Percentiles rank a stretch among this genome's conserved stretches.
phyloP scores from a whole-genome alignment of 2,113 vertebrate genomes.

The Propithecus coquereli region DNA sequence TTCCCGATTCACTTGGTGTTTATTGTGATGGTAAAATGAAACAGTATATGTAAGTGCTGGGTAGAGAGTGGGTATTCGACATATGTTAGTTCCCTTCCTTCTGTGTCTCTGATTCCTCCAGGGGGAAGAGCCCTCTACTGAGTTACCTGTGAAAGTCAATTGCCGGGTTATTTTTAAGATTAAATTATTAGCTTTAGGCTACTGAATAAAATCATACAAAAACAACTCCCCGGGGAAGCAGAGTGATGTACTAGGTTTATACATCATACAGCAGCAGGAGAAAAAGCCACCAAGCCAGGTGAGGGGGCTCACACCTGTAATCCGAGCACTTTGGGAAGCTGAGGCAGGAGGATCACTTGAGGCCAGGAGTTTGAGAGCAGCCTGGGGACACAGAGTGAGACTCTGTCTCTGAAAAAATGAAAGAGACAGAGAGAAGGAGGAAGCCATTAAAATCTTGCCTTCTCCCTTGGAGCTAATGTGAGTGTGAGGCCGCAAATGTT shows the following conservation, averaged over 20 bases:
- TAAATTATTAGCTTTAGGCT: conserved; percentile 61
- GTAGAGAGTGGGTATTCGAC: too few species aligned
- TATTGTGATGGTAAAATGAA: background rate
- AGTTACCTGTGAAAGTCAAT: background rate
- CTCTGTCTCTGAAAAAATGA: background rate
- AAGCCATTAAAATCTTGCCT: background rate
- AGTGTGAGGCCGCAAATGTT: background rate
- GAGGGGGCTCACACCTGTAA: background rate
- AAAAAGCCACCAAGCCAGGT: background rate
- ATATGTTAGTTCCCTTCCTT: background rate
- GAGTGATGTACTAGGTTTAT: conserved; percentile 56
- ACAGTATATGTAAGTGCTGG: background rate
- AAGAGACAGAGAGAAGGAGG: too few species aligned
- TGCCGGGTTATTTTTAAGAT: conserved; percentile 64
- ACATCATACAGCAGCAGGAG: conserved; percentile 47
- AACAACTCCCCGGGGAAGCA: conserved; percentile 51
- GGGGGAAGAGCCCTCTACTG: background rate
- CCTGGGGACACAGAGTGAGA: background rate
- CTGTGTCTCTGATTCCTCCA: background rate
- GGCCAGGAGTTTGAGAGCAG: background rate
- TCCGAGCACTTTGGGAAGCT: background rate
- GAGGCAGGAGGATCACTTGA: background rate
- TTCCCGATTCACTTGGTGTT: background rate
- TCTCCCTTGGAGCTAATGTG: background rate
- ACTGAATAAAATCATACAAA: conserved; percentile 67